Conservation (phyloP, 2,888 invertebrate species). For the Mimas tiliae region DNA sequence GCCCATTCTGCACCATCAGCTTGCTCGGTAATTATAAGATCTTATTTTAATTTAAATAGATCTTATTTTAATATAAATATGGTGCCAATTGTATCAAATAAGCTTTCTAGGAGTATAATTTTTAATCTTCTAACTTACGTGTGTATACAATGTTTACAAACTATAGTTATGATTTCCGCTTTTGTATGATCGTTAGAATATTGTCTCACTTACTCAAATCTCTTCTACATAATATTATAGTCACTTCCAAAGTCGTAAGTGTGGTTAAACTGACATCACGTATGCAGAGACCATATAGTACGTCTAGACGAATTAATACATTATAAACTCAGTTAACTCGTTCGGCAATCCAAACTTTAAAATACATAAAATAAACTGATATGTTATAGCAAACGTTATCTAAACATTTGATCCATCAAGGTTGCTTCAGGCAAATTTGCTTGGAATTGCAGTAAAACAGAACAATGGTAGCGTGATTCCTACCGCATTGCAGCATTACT, state of each 20-base stretch:
- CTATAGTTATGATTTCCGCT: not conserved
- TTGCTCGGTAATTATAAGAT: constrained; percentile 74
- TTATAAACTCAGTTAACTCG: constrained; percentile 2
- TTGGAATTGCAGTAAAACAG: constrained; percentile 60
- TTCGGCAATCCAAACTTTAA: not conserved
- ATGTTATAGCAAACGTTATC: constrained; percentile 36
- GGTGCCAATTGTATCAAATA: no score
- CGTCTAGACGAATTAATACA: not conserved
- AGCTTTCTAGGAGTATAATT: not conserved
- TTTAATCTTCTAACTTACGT: not conserved
- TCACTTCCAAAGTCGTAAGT: not conserved
- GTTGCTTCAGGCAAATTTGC: constrained; percentile 44
- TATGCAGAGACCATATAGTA: not conserved
- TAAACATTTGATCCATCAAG: constrained; percentile 55
- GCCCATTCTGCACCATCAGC: constrained; percentile 79
- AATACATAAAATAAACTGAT: constrained; percentile 8
- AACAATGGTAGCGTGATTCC: constrained; percentile 63
- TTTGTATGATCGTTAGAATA: not conserved
- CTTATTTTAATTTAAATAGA: not conserved
- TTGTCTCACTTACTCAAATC: not conserved
- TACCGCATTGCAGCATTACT: constrained; percentile 74
- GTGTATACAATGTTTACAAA: not conserved
- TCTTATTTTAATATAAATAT: not conserved
- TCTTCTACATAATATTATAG: not conserved
- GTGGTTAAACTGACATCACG: not conserved